Percentiles rank a stretch among this genome's conserved stretches.
Evolutionary conservation across 2,797 vertebrate genomes (phyloP).

Genomic region (Chromis chromis): DNA sequence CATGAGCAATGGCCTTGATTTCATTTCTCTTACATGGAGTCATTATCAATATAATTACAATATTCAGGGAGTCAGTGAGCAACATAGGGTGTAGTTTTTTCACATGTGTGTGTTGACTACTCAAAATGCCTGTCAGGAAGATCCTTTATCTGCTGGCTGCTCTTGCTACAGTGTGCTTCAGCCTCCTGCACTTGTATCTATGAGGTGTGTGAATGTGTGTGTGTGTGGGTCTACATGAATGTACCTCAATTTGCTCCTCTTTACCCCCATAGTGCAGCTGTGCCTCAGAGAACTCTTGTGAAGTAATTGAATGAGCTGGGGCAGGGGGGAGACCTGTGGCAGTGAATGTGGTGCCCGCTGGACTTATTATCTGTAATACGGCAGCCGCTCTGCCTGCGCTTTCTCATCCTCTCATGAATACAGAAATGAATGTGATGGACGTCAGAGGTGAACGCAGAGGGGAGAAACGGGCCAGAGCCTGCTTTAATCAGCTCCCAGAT

Average conservation of each 20-base stretch:
- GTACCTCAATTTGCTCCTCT: conserved; percentile 82
- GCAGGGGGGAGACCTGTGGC: conserved; percentile 78
- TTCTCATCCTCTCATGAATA: conserved; percentile 84
- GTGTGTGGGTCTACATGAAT: conserved; percentile 70
- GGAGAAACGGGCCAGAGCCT: conserved; percentile 69
- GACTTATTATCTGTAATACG: conserved; percentile 84
- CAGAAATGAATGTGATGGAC: conserved; percentile 82
- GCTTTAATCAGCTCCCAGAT: conserved; percentile 84
- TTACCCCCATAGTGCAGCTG: conserved; percentile 82
- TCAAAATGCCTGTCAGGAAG: conserved; percentile 65
- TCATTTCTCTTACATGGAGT: conserved; percentile 68
- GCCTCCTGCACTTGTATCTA: conserved; percentile 60
- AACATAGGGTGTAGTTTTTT: conserved; percentile 50
- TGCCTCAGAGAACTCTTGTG: conserved; percentile 83
- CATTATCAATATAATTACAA: conserved; percentile 69
- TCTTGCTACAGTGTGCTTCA: conserved; percentile 40
- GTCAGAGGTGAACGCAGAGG: conserved; percentile 80
- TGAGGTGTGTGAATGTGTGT: conserved; percentile 46
- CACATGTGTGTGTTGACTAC: conserved; percentile 44
- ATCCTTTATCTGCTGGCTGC: conserved; percentile 56
- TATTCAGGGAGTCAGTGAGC: conserved; percentile 51
- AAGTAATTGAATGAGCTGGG: conserved; percentile 83
- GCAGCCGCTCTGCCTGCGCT: conserved; percentile 77
- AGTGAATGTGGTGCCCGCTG: conserved; percentile 79
- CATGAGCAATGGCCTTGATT: conserved; percentile 72